These are phyloP conservation scores for Euzetes globulus DNA, from an alignment of 2,888 invertebrate species.

Conservation along the genomic window DNA sequence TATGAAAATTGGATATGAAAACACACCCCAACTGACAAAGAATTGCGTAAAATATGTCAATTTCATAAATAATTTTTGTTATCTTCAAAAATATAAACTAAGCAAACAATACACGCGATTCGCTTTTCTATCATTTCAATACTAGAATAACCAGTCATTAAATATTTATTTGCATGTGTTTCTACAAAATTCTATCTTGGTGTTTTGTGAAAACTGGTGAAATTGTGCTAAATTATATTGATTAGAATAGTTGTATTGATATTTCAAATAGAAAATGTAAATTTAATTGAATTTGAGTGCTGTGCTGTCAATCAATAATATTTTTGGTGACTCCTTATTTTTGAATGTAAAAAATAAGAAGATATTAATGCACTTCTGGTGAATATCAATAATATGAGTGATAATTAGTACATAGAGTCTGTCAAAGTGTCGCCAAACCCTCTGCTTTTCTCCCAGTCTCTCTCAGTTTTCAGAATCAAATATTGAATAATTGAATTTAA, in stretches of 20 bases:
- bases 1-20: too few species aligned
- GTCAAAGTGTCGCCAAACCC: too few species aligned
- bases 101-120: conserved; percentile 3
- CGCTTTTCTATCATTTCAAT: not conserved
- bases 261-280: too few species aligned
- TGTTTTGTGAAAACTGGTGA: not conserved
- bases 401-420: too few species aligned
- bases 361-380: too few species aligned
- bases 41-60: not conserved
- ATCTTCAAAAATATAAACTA: conserved; percentile 9
- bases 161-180: not conserved
- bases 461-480: not conserved
- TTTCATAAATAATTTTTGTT: conserved; percentile 2
- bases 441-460: too few species aligned
- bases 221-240: not conserved
- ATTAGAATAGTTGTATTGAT: too few species aligned
- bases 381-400: too few species aligned
- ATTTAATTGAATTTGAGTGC: too few species aligned
- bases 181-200: not conserved
- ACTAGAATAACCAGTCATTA: not conserved
- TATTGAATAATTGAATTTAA: conserved; percentile 21
- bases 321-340: too few species aligned
- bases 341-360: too few species aligned
- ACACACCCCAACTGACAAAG: conserved; percentile 16
- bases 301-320: too few species aligned